These are phyloP conservation scores for Callorhinus ursinus DNA, from an alignment of 2,113 vertebrate genomes.

Conservation along the genomic window DNA sequence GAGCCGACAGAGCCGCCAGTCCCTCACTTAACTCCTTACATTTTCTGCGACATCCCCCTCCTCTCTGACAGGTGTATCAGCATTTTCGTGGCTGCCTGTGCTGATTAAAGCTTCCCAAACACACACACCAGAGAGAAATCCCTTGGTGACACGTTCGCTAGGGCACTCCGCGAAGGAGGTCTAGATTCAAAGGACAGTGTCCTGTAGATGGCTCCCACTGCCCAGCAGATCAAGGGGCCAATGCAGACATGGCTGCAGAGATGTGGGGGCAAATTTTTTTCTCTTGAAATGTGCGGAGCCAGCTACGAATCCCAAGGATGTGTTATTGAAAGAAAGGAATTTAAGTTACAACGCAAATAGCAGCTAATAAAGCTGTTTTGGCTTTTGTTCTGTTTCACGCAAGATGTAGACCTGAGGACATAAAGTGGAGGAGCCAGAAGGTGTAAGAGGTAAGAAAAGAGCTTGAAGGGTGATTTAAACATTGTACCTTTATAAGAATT, in stretches of 20 bases:
- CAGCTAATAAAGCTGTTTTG: not conserved
- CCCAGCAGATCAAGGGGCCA: too few relatives aligned
- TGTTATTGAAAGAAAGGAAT: not conserved
- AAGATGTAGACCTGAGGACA: not conserved
- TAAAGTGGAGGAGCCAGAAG: not conserved
- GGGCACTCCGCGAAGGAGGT: not conserved
- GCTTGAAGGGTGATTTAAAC: not conserved
- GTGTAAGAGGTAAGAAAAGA: not conserved
- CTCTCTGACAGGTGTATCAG: slow-evolving; percentile 12
- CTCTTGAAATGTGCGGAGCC: accelerated
- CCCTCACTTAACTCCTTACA: not conserved
- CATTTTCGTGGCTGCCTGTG: not conserved
- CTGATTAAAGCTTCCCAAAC: not conserved
- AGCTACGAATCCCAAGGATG: not conserved
- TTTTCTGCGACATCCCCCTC: not conserved
- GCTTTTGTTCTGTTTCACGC: not conserved
- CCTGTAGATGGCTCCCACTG: not conserved
- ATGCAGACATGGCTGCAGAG: not conserved
- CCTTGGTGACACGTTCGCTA: not conserved
- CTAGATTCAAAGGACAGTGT: too few relatives aligned
- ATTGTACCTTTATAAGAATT: not conserved
- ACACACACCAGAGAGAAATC: not conserved
- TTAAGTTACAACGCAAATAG: not conserved
- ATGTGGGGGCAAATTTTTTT: accelerated
- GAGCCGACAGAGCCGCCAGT: not conserved